A percentile compares a stretch with the other conserved stretches of the same genome.
phyloP scores from a whole-genome alignment of 2,888 invertebrate genomes.

The Leucoma salicis region DNA sequence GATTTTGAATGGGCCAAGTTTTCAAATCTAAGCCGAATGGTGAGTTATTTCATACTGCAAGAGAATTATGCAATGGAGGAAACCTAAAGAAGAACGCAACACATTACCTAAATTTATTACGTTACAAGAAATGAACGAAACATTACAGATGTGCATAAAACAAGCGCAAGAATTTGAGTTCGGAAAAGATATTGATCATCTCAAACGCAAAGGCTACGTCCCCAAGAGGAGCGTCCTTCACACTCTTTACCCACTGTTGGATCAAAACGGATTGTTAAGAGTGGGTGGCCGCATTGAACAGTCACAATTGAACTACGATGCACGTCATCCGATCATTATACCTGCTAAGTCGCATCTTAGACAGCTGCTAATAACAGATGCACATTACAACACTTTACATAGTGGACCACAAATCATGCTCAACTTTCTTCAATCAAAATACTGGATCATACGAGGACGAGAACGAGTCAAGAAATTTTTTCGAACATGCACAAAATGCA shows the following conservation, averaged over 20 bases:
- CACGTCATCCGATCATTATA: slow-evolving; percentile 1
- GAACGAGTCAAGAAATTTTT: not conserved
- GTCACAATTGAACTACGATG: not conserved
- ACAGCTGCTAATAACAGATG: slow-evolving; percentile 1
- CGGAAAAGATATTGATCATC: too few relatives aligned
- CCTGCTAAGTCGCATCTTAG: slow-evolving; percentile 1
- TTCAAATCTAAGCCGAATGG: too few relatives aligned
- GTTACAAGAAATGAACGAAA: too few relatives aligned
- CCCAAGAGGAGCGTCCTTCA: too few relatives aligned
- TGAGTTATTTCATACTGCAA: slow-evolving; percentile 2
- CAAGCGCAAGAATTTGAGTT: too few relatives aligned
- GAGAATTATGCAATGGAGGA: not conserved
- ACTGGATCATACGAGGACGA: not conserved
- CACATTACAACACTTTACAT: not conserved
- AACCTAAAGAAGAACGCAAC: not conserved
- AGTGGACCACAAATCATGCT: not conserved
- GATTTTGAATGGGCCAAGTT: too few relatives aligned
- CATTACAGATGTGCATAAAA: too few relatives aligned
- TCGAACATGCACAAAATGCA: not conserved
- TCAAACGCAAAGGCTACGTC: too few relatives aligned
- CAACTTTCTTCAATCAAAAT: not conserved
- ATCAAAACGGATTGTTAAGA: not conserved
- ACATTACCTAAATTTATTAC: too few relatives aligned
- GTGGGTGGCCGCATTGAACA: not conserved
- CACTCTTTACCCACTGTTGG: not conserved